Evolutionary conservation across 2,113 vertebrate genomes (phyloP).

Genomic region (Perca flavescens): DNA sequence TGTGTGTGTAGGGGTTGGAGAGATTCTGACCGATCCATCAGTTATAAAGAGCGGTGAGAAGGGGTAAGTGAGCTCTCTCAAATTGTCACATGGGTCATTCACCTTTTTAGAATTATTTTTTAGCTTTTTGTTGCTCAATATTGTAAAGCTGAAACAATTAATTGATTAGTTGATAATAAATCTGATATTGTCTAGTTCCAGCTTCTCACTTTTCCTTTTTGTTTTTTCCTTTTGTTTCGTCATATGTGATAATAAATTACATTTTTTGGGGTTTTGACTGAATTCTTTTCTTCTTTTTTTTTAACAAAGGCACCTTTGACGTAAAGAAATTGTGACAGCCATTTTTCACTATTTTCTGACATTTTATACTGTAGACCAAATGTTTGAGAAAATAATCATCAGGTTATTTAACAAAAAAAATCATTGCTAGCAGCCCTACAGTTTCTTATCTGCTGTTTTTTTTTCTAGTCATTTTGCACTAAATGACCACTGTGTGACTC

Average conservation of each 20-base stretch:
- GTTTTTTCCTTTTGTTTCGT: not conserved
- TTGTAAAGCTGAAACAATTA: not conserved
- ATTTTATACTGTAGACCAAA: not conserved
- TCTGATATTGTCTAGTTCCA: not conserved
- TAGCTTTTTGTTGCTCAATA: not conserved
- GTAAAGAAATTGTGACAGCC: not conserved
- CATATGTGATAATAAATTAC: not conserved
- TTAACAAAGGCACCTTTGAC: too few species aligned
- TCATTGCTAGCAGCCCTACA: not conserved
- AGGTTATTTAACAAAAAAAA: not conserved
- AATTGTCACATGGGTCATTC: not conserved
- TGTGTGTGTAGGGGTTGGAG: conserved; percentile 90
- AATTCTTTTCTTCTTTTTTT: too few species aligned
- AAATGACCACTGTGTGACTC: conserved; percentile 17
- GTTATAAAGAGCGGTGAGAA: conserved; percentile 99
- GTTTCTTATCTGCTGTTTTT: not conserved
- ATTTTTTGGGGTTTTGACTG: not conserved
- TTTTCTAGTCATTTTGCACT: not conserved
- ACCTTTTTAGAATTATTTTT: not conserved
- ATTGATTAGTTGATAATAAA: not conserved
- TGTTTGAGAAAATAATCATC: not conserved
- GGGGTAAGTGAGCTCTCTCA: conserved; percentile 83
- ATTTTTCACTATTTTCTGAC: too few species aligned
- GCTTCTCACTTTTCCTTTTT: not conserved
- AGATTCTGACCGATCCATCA: conserved; percentile 97